Evolutionary conservation across 2,113 vertebrate genomes (phyloP).

Genomic region (Pluvialis apricaria): DNA sequence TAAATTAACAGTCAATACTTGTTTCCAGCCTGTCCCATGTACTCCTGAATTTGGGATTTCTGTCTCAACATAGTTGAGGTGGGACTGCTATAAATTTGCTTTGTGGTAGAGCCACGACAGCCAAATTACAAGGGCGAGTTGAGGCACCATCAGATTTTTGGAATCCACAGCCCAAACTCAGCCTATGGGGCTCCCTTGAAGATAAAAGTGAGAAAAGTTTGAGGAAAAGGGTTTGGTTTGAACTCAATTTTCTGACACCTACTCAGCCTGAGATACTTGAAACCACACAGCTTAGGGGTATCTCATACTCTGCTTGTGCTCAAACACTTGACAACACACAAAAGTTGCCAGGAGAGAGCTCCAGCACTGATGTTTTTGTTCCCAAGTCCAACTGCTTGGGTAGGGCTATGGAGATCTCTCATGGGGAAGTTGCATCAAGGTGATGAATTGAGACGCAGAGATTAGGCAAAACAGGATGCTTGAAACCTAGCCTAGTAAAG

Average conservation of each 20-base stretch:
- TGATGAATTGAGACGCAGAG: slow-evolving; percentile 4
- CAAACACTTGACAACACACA: slow-evolving; percentile 5
- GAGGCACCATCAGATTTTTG: not conserved
- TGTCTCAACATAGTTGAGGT: not conserved
- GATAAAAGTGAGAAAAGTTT: not conserved
- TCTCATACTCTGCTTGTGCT: slow-evolving; percentile 7
- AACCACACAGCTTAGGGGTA: not conserved
- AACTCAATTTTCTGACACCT: slow-evolving; percentile 31
- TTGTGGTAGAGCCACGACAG: not conserved
- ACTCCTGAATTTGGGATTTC: not conserved
- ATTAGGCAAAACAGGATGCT: slow-evolving; percentile 41
- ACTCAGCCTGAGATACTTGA: slow-evolving; percentile 18
- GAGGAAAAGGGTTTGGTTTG: not conserved
- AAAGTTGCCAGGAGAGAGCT: slow-evolving; percentile 24
- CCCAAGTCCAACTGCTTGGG: not conserved
- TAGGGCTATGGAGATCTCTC: not conserved
- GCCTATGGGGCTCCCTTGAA: not conserved
- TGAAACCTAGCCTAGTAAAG: slow-evolving; percentile 37
- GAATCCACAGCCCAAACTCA: not conserved
- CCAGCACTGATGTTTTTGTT: not conserved
- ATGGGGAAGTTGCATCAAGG: slow-evolving; percentile 35
- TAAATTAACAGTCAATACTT: not conserved
- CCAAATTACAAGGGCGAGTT: not conserved
- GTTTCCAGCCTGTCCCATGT: not conserved
- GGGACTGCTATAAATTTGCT: not conserved